Evolutionary conservation across 2,113 vertebrate species (phyloP), one percentile per base, ranked within the genome.

Genomic region (Vulpes vulpes): DNA sequence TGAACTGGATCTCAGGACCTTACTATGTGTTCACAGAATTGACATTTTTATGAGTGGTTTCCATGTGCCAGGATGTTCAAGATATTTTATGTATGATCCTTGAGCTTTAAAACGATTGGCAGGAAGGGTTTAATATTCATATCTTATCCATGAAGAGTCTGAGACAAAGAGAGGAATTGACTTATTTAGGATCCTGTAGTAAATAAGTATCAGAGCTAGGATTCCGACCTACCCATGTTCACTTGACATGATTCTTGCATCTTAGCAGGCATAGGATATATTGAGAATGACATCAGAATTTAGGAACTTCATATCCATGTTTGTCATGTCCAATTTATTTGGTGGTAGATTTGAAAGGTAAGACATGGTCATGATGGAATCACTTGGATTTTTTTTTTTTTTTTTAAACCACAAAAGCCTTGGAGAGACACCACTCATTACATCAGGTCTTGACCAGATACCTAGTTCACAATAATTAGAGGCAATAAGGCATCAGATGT

Each of bases 21-120:
- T 92, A 74, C 12, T 92, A 69, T 62, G 32, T 94, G 89, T 89
- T 74, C 22, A 79, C 69, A 95, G 76, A 93, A 94, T 91, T 84
- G 65, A 38, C 22, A 82, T 96, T 86, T 94, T 27, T 49, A 84
- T 64, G 59, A 92, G 5, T 95, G 51, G 89, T 97, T 95, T 97
- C 20, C 25, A 92, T 74, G 11, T 97, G 51, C 57, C 16, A 69
- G 60, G 25, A 92, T 86, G 51, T 57, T 32, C 59, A 92, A 69
- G 25, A 38, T 96, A 9, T 81, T 95, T 86, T 81, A 74, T 74
- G 62, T 92, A 38, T 79, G 62, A 83, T 83, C 30, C 57, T 93
- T 91, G 65, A 96, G 6, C 9, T 81, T 93, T 95, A 76, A 95
- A 95, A 67, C 22, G 25, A 55, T 8, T 79, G 3, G 35, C 65